A percentile compares a stretch with the other conserved stretches of the same genome.
Conservation (phyloP, 1,140 invertebrate genomes). For the Thrips palmi region DNA sequence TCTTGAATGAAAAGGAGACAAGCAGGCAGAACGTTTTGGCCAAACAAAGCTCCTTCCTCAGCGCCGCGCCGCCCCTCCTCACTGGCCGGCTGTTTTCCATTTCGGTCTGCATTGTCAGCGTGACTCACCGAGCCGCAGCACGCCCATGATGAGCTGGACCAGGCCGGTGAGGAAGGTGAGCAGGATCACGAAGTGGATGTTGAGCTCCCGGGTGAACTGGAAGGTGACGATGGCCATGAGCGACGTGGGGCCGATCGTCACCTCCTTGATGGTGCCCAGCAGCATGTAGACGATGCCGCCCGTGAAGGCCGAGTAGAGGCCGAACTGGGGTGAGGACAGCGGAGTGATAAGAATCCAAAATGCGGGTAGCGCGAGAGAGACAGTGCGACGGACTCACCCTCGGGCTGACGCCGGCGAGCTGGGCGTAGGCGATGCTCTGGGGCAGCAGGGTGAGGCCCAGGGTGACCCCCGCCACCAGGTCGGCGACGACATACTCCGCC, state of each 20-base stretch:
- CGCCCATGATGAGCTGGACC: slow-evolving; percentile 57
- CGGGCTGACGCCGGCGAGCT: slow-evolving; percentile 48
- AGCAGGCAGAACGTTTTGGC: no score
- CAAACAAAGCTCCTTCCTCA: no score
- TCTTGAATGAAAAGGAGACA: no score
- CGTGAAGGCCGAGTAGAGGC: slow-evolving; percentile 50
- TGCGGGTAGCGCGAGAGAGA: no score
- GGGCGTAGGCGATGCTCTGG: slow-evolving; percentile 66
- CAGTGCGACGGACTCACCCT: slow-evolving; percentile 28
- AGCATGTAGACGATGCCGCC: slow-evolving; percentile 69
- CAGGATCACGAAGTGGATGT: slow-evolving; percentile 57
- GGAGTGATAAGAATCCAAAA: no score
- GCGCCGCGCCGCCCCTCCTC: no score
- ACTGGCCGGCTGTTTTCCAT: no score
- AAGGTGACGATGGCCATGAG: slow-evolving; percentile 64
- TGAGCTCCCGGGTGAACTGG: slow-evolving; percentile 48
- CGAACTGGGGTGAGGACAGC: slow-evolving; percentile 52
- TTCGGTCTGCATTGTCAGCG: no score
- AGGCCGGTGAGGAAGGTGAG: slow-evolving; percentile 56
- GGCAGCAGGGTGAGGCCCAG: slow-evolving; percentile 66
- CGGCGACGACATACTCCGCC: slow-evolving; percentile 34
- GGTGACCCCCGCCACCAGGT: slow-evolving; percentile 57
- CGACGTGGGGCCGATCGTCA: slow-evolving; percentile 77
- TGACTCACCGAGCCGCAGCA: slow-evolving; percentile 50
- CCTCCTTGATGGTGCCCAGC: slow-evolving; percentile 78